These are phyloP conservation scores for Gymnothorax reevesii DNA, from an alignment of 2,797 vertebrate species.

Conservation along the genomic window DNA sequence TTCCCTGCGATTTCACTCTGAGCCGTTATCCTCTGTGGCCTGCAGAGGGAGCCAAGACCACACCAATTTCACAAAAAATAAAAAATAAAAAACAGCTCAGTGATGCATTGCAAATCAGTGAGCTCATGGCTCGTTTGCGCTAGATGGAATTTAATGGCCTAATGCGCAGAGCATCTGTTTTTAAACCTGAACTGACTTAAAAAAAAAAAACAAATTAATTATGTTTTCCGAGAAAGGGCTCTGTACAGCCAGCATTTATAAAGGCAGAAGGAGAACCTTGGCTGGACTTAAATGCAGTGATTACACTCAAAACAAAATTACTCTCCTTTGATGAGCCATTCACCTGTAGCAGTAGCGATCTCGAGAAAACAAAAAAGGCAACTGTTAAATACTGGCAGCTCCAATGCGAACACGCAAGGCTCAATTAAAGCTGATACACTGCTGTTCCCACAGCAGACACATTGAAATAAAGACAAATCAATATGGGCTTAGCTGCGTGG, in stretches of 20 bases:
- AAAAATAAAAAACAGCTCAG: background rate
- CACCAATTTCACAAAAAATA: conserved; percentile 33
- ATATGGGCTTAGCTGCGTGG: conserved; percentile 22
- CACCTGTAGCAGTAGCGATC: background rate
- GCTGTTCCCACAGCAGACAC: conserved; percentile 1
- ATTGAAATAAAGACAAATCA: conserved; percentile 19
- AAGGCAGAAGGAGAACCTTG: background rate
- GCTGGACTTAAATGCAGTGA: background rate
- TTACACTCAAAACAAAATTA: background rate
- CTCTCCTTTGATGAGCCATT: background rate
- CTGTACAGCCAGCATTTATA: background rate
- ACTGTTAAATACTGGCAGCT: background rate
- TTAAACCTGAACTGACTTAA: background rate
- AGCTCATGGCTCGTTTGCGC: conserved; percentile 19
- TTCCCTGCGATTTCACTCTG: background rate
- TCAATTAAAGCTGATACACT: conserved; percentile 21
- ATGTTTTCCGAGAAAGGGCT: background rate
- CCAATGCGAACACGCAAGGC: background rate
- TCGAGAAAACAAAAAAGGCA: conserved; percentile 1
- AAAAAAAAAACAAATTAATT: background rate
- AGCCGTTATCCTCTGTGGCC: conserved; percentile 57
- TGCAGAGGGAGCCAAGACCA: conserved; percentile 73
- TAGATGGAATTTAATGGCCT: background rate
- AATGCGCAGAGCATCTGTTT: background rate
- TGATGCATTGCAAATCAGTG: conserved; percentile 32